A percentile compares a stretch with the other conserved stretches of the same genome.
Conservation (phyloP, 2,888 invertebrate genomes). For the Lumbricus terrestris region DNA sequence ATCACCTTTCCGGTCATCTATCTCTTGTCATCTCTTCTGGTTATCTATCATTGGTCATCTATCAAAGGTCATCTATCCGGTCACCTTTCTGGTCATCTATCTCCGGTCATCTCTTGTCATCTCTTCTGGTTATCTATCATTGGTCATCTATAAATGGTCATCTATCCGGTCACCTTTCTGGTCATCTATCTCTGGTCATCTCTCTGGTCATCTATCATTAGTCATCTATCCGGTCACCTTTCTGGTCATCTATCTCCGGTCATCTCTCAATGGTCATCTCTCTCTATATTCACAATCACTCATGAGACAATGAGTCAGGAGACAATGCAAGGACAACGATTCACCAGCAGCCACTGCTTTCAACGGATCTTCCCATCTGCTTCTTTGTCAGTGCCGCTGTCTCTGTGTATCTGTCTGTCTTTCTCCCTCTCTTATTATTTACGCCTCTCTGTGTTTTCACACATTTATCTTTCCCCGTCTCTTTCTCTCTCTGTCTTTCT, state of each 20-base stretch:
- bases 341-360: too few relatives aligned
- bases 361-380: too few relatives aligned
- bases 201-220: neutral
- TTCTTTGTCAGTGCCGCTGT: neutral
- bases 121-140: neutral
- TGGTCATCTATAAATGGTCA: neutral
- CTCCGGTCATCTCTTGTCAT: neutral
- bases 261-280: neutral
- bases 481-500: neutral
- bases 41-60: neutral
- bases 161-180: neutral
- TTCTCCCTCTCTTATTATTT: neutral
- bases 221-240: neutral
- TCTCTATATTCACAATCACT: too few relatives aligned
- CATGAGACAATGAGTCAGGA: too few relatives aligned
- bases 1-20: neutral
- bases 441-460: neutral
- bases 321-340: too few relatives aligned
- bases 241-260: neutral
- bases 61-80: neutral
- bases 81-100: neutral
- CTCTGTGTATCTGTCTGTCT: slow-evolving; percentile 8
- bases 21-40: neutral
- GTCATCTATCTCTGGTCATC: neutral
- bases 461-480: neutral